Evolutionary conservation across 2,888 invertebrate genomes (phyloP), one percentile per base, ranked within the genome.

Genomic region (Drosophila koepferae): DNA sequence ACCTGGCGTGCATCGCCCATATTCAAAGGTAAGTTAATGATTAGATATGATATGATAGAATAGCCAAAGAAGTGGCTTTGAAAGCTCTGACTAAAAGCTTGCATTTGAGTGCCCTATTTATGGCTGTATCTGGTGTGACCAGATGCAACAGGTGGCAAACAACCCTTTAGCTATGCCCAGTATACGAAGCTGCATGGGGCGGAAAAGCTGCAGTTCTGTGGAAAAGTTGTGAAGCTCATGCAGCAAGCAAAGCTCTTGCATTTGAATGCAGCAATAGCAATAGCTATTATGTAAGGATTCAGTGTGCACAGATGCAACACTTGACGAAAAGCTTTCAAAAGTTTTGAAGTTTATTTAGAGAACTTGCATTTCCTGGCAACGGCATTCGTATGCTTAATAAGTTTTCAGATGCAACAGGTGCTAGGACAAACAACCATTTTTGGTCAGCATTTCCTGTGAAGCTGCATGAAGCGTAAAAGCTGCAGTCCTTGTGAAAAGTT

Each of bases 1-100:
- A 92, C 93, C 36, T 93, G 93, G 93, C 88, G 93, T 53, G 91
- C 93, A 59, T 93, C 93, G 63, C 93, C 93, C 73, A 93, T 93
- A 80, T 93, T 93, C 80, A 93, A 93, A 91, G 93, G 93, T 93
- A 85, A 87, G 28, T 6, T 28, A 1, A 28, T 6, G 28, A 28
- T 28, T 28, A 28, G 28, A 6, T 28, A 28, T 28, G 28, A 28
- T 28, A 6, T 28, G 28, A 28, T 4, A 28, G 28, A 2, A 23
- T 3, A 23, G 23, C 23, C 23, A 23, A 23, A 3, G 23, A 28
- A 4, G 28, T 28, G 28, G 28, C 28, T 28, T 28, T 28, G 6
- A 20, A 36, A 53, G 53, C 53, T 36, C 4, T 8, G 34, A 6
- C 20, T 7, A 1, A 38, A 54, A 54, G 53, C 53, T 54, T 23